Conservation (phyloP, 2,888 invertebrate species). For the Macrophya alboannulata region DNA sequence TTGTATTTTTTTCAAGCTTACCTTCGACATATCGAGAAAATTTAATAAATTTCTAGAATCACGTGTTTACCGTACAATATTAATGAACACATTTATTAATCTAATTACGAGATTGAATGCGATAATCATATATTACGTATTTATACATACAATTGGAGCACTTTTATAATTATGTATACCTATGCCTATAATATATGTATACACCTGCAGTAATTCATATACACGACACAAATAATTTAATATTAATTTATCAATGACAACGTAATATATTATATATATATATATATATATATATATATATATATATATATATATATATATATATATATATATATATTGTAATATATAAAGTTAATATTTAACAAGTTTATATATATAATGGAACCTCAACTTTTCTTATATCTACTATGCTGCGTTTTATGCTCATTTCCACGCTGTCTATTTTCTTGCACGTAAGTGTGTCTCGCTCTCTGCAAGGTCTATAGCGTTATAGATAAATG, state of each 20-base stretch:
- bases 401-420: conserved; percentile 78
- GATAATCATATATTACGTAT: neutral
- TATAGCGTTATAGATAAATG: conserved; percentile 51
- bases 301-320: too few relatives aligned
- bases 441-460: conserved; percentile 79
- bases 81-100: neutral
- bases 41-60: neutral
- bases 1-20: neutral
- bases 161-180: neutral
- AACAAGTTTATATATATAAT: conserved; percentile 66
- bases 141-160: neutral
- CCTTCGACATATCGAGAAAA: conserved; percentile 5
- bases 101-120: neutral
- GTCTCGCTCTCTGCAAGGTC: conserved; percentile 69
- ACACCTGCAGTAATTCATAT: conserved; percentile 11
- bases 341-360: conserved; percentile 36
- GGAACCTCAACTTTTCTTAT: conserved; percentile 77
- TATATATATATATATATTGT: too few relatives aligned
- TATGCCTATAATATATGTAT: neutral
- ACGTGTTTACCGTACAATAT: neutral
- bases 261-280: too few relatives aligned
- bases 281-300: too few relatives aligned
- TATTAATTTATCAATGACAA: neutral
- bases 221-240: conserved; percentile 16
- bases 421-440: conserved; percentile 78